Conservation (phyloP, 2,888 invertebrate genomes). For the Callosobruchus maculatus region DNA sequence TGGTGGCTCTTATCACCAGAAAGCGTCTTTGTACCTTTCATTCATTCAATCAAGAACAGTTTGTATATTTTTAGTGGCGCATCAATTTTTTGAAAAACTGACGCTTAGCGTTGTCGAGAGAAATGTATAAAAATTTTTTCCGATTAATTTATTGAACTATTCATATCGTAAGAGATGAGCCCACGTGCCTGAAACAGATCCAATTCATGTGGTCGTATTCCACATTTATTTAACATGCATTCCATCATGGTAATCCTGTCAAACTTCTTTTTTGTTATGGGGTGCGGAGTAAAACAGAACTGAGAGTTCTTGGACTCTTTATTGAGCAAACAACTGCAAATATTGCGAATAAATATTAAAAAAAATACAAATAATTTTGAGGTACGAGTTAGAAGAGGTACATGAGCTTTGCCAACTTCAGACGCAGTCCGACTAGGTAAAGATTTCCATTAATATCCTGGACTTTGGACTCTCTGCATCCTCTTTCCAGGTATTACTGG, state of each 20-base stretch:
- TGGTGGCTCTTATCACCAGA: too few species aligned
- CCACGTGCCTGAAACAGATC: too few species aligned
- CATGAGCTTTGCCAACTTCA: constrained; percentile 12
- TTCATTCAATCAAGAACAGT: too few species aligned
- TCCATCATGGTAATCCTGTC: not conserved
- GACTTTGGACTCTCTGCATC: not conserved
- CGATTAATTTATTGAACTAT: too few species aligned
- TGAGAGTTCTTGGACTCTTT: constrained; percentile 13
- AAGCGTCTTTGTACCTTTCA: too few species aligned
- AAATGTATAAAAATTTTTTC: too few species aligned
- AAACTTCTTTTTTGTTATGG: not conserved
- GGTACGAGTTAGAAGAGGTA: not conserved
- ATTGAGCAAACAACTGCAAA: constrained; percentile 18
- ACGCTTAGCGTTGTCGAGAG: too few species aligned
- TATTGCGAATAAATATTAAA: constrained; percentile 17
- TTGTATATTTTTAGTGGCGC: too few species aligned
- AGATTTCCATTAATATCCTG: not conserved
- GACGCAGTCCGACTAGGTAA: constrained; percentile 4
- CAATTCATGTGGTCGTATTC: too few species aligned
- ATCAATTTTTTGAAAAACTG: too few species aligned
- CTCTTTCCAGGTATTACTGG: not conserved
- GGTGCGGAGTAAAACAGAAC: not conserved
- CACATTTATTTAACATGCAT: not conserved
- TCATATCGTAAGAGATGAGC: too few species aligned
- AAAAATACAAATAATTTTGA: not conserved